Evolutionary conservation across 2,113 vertebrate genomes (phyloP).

Genomic region (Limnothrissa miodon): DNA sequence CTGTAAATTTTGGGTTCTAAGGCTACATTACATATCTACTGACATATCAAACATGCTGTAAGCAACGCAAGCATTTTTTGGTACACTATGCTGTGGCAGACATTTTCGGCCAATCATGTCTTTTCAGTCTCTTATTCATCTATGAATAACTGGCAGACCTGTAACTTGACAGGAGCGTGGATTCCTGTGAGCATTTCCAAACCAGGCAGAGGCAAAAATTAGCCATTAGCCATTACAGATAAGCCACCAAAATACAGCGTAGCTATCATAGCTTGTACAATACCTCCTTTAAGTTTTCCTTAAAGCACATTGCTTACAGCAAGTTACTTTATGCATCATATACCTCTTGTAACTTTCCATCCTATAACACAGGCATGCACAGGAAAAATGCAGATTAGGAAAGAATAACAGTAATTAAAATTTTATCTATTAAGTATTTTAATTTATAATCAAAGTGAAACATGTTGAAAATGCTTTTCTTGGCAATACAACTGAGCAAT

Average conservation of each 20-base stretch:
- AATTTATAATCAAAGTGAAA: not conserved
- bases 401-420: not conserved
- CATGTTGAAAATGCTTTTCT: not conserved
- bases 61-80: not conserved
- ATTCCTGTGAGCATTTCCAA: not conserved
- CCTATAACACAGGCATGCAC: slow-evolving; percentile 43
- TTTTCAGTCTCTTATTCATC: not conserved
- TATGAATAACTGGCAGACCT: not conserved
- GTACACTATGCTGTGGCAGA: not conserved
- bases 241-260: not conserved
- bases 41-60: slow-evolving; percentile 7
- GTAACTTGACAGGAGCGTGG: not conserved
- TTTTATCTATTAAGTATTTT: not conserved
- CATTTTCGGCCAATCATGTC: not conserved
- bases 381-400: slow-evolving; percentile 16
- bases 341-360: slow-evolving; percentile 50
- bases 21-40: slow-evolving; percentile 16
- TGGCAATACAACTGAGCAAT: not conserved
- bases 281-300: not conserved
- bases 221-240: not conserved
- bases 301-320: slow-evolving; percentile 1
- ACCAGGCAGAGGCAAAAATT: not conserved
- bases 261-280: not conserved
- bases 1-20: slow-evolving; percentile 27
- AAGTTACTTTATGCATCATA: not conserved